These are phyloP conservation scores for Sporophila hypoxantha DNA, from an alignment of 2,113 vertebrate species.

Conservation along the genomic window DNA sequence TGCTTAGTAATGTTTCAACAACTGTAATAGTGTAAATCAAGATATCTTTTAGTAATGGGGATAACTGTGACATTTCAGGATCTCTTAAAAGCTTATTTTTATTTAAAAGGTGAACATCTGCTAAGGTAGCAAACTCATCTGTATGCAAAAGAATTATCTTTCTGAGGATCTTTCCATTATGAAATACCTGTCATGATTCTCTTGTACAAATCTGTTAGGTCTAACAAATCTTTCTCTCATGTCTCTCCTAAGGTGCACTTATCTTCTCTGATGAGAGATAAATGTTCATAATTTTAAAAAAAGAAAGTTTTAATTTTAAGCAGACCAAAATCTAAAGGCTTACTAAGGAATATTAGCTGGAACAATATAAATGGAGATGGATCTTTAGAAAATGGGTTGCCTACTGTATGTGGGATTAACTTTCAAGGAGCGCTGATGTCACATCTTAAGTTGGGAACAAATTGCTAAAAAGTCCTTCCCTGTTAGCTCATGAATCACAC, in stretches of 20 bases:
- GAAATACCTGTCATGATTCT: constrained; percentile 49
- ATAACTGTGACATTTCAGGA: constrained; percentile 51
- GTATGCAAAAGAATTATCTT: constrained; percentile 47
- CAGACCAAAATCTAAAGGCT: constrained; percentile 15
- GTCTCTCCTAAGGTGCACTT: constrained; percentile 41
- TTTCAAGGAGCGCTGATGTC: constrained; percentile 17
- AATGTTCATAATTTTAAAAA: constrained; percentile 29
- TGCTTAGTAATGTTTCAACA: constrained; percentile 43
- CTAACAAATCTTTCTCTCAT: constrained; percentile 50
- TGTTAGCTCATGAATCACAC: constrained; percentile 24
- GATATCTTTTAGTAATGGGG: constrained; percentile 51
- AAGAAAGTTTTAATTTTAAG: constrained; percentile 23
- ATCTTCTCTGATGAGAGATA: constrained; percentile 51
- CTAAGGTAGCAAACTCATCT: constrained; percentile 40
- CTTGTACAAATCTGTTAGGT: constrained; percentile 37
- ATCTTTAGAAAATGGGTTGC: constrained; percentile 18
- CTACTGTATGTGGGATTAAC: background rate
- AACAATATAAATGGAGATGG: constrained; percentile 22
- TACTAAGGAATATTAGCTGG: constrained; percentile 31
- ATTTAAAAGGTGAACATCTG: constrained; percentile 56
- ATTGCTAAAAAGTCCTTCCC: constrained; percentile 8
- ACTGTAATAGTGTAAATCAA: constrained; percentile 55
- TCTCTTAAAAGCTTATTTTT: constrained; percentile 60
- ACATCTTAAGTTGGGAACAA: constrained; percentile 19
- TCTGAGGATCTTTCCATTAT: constrained; percentile 41